A percentile compares a stretch with the other conserved stretches of the same genome.
These are phyloP conservation scores for Dermatemys mawii DNA, from an alignment of 2,113 vertebrate species.

Conservation along the genomic window DNA sequence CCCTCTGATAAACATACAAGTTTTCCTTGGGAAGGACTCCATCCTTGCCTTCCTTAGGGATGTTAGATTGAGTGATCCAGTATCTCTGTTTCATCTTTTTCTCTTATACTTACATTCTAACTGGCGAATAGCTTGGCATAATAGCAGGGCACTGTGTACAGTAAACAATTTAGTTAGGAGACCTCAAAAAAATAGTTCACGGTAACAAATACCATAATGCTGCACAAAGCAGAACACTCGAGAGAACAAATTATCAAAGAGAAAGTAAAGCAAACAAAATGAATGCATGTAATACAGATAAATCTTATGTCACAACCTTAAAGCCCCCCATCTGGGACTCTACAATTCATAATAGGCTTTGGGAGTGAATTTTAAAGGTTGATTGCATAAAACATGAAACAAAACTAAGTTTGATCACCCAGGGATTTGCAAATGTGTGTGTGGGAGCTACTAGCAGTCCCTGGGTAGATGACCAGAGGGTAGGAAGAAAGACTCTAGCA, in stretches of 20 bases:
- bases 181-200: not conserved
- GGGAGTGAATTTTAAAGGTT: conserved; percentile 54
- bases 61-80: not conserved
- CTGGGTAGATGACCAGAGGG: not conserved
- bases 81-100: not conserved
- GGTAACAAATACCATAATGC: conserved; percentile 10
- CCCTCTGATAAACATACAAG: not conserved
- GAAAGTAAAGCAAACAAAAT: conserved; percentile 55
- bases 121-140: not conserved
- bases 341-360: conserved; percentile 25
- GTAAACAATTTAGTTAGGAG: conserved; percentile 4
- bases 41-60: not conserved
- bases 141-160: not conserved
- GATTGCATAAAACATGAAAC: conserved; percentile 27
- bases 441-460: not conserved
- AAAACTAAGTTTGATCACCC: conserved; percentile 17
- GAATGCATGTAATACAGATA: conserved; percentile 51
- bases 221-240: conserved; percentile 20
- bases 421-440: not conserved
- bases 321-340: conserved; percentile 26
- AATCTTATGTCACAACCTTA: not conserved
- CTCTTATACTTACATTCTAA: not conserved
- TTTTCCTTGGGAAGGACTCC: not conserved
- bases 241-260: conserved; percentile 43
- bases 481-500: conserved; percentile 8